Base-by-base conservation (phyloP, 2,797 vertebrate species). In the Tadarida brasiliensis region DNA sequence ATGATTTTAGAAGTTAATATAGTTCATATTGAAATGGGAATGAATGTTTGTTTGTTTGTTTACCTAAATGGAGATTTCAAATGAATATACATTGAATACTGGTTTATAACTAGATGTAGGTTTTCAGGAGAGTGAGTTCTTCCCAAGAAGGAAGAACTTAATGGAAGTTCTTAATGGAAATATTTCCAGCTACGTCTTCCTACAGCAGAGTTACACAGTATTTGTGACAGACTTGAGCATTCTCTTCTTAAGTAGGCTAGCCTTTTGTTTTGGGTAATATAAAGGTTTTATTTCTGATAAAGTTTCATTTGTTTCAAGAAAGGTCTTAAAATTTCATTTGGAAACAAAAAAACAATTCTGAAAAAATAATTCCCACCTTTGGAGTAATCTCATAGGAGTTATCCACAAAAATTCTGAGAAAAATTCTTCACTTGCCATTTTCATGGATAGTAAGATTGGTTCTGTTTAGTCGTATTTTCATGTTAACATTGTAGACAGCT, bases 391-490 rank as follows among this genome's bases (percentile, higher is more conserved):
- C 71, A n/a, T 71, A 74, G 61, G 33, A 89, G 14, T 92, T 88
- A 93, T 51, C 57, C 11, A 61, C 35, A 14, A 85, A 82, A 61
- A 82, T 71, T 91, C 8, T 94, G 63, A 88, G 39, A 71, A 63
- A 80, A 95, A 39, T 39, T 67, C 7, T 90, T 92, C 26, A 68
- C 61, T 88, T 80, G 20, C 35, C 93, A 26, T 67, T 77, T 74
- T 39, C 65, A 44, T 87, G 47, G 92, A 94, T 84, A 87, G 33
- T 14, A 90, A 17, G 74, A 65, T 89, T 71, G 82, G 10, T 93
- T 97, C 35, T 97, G 3, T 84, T 94, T 88, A 51, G 57, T 63
- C 57, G 12, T 67, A n/a, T 86, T 97, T 96, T 85, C 87, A 91
- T 97, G 83, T 94, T 87, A 89, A 91, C 68, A 87, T 30, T 70